Evolutionary conservation across 2,113 vertebrate genomes (phyloP), one percentile per base, ranked within the genome.

Genomic region (Corynorhinus townsendii): DNA sequence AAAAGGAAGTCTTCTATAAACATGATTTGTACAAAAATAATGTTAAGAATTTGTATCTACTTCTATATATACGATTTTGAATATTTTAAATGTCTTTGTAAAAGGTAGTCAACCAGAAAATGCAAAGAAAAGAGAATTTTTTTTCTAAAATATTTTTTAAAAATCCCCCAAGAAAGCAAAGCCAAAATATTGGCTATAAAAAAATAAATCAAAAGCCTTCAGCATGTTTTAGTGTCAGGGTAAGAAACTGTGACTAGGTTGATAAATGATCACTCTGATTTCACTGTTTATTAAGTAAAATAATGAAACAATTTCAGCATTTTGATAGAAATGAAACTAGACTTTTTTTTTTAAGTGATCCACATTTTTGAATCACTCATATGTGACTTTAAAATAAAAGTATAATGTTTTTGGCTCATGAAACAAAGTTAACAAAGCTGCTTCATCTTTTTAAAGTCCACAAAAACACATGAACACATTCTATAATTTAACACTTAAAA

Each of bases 401-500:
- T 33, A 26, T 8, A 85, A 40, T 62, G 76, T 90, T 92, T 71
- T 91, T 81, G 52, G 76, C 35, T 28, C 66, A 68, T 76, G 52
- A 91, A 94, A 82, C 45, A 94, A 91, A 84, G 38, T 91, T 95
- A 93, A 81, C 43, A 91, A 40, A 1, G 26, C 52, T 38, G 45
- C 11, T 91, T 87, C 84, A 73, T 89, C 43, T 93, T 89, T 95
- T 93, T 84, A 76, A 96, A 95, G 52, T 93, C 75, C 92, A 92
- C 87, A 92, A 84, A 97, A 95, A 10, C 56, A 87, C 52, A 94
- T 94, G 91, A 96, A 35, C 49, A 93, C 87, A 93, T 77, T 86
- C 87, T 68, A 49, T 93, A 93, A 90, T 86, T 90, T 94, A 93
- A 87, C 59, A 93, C 89, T 97, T 93, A 72, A 90, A 94, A 80